Percentiles rank a stretch among this genome's conserved stretches.
These are phyloP conservation scores for Marisa cornuarietis DNA, from an alignment of 1,140 invertebrate species.

Conservation along the genomic window DNA sequence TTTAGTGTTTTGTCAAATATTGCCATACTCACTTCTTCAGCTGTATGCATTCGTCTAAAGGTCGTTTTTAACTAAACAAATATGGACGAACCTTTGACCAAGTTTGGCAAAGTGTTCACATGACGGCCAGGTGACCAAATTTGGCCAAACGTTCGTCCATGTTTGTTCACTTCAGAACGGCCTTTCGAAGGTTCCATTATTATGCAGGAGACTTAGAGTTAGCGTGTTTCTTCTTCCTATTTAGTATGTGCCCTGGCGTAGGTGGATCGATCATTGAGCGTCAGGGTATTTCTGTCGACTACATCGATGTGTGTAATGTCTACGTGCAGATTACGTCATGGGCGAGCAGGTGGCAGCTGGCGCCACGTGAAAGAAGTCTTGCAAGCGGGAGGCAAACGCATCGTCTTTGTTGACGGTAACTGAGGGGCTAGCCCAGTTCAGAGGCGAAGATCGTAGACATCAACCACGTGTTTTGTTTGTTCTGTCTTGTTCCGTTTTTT, in stretches of 20 bases:
- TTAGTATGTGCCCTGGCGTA: not conserved
- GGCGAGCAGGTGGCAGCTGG: constrained; percentile 56
- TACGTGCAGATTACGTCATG: constrained; percentile 47
- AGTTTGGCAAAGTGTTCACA: too few relatives aligned
- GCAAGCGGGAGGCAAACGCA: constrained; percentile 52
- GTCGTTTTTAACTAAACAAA: too few relatives aligned
- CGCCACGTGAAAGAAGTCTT: constrained; percentile 57
- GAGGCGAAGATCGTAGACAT: not conserved
- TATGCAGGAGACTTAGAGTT: not conserved
- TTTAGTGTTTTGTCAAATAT: too few relatives aligned
- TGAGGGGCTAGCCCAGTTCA: not conserved
- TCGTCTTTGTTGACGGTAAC: constrained; percentile 58
- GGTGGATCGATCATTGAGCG: too few relatives aligned
- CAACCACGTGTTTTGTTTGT: not conserved
- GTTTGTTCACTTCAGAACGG: too few relatives aligned
- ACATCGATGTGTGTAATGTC: not conserved
- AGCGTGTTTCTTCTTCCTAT: not conserved
- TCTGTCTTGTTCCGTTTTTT: not conserved
- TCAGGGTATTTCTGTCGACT: not conserved
- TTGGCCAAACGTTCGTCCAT: too few relatives aligned
- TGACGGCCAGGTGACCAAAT: too few relatives aligned
- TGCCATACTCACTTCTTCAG: too few relatives aligned
- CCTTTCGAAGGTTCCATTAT: too few relatives aligned
- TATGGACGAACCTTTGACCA: too few relatives aligned
- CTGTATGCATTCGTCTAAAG: too few relatives aligned